Conservation (phyloP, 2,113 vertebrate genomes). For the Pavo muticus region DNA sequence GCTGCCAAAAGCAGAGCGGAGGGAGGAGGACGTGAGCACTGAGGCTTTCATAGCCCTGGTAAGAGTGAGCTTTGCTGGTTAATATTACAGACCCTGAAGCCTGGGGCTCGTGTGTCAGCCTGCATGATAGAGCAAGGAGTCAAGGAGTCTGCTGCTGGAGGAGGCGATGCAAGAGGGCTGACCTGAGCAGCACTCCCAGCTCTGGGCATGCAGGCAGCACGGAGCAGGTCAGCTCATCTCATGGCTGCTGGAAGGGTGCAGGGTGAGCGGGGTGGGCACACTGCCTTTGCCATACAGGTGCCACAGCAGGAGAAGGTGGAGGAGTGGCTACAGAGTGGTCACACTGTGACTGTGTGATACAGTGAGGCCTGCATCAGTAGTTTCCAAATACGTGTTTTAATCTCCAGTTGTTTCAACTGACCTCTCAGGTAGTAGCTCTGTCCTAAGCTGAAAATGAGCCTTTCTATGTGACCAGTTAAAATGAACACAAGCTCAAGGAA, state of each 20-base stretch:
- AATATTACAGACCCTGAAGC: conserved; percentile 44
- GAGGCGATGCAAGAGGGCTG: conserved; percentile 2
- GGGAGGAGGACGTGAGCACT: background rate
- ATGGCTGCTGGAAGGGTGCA: fast-evolving
- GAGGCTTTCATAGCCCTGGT: background rate
- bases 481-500: background rate
- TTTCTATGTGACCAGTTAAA: background rate
- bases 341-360: fast-evolving
- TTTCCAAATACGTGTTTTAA: fast-evolving
- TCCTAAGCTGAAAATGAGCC: background rate
- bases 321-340: background rate
- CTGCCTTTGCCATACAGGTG: background rate
- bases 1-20: background rate
- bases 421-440: background rate
- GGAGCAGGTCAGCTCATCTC: background rate
- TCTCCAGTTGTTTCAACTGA: background rate
- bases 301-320: background rate
- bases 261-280: fast-evolving
- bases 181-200: background rate
- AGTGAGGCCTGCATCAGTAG: fast-evolving
- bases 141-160: background rate
- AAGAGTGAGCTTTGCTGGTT: background rate
- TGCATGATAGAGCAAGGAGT: background rate
- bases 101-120: conserved; percentile 8
- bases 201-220: fast-evolving